Conservation (phyloP, 2,113 vertebrate genomes). For the Sylvilagus bachmani region DNA sequence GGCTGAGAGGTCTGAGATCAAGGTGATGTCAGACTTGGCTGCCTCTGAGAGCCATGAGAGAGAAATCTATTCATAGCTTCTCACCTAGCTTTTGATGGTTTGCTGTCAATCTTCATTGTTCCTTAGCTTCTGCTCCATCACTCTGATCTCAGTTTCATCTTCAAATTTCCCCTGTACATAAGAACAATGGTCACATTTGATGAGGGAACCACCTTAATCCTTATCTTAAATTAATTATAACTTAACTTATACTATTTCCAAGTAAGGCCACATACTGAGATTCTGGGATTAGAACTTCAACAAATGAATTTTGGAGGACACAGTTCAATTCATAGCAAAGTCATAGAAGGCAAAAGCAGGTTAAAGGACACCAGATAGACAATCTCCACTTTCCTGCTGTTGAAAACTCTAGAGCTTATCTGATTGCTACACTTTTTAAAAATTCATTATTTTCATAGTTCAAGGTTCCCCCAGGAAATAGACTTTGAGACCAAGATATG, state of each 20-base stretch:
- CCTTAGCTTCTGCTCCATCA: background rate
- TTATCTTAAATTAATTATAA: background rate
- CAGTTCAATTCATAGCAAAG: conserved; percentile 5
- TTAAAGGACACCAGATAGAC: background rate
- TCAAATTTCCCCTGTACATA: background rate
- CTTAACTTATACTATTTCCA: background rate
- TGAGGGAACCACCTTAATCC: background rate
- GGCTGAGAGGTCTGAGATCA: background rate
- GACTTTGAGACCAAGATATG: background rate
- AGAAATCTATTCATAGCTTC: background rate
- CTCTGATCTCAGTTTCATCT: background rate
- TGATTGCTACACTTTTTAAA: background rate
- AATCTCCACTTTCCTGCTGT: background rate
- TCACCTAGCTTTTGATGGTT: background rate
- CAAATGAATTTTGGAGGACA: background rate
- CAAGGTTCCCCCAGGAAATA: background rate
- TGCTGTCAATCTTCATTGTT: background rate
- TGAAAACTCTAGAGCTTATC: background rate
- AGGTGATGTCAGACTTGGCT: background rate
- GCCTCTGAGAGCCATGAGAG: background rate
- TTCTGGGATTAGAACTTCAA: background rate
- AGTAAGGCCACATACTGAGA: background rate
- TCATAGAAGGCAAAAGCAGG: background rate
- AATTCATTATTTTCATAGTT: conserved; percentile 5
- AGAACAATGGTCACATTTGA: background rate